phyloP scores from a whole-genome alignment of 1,140 invertebrate genomes.

The Drepana arcuata region DNA sequence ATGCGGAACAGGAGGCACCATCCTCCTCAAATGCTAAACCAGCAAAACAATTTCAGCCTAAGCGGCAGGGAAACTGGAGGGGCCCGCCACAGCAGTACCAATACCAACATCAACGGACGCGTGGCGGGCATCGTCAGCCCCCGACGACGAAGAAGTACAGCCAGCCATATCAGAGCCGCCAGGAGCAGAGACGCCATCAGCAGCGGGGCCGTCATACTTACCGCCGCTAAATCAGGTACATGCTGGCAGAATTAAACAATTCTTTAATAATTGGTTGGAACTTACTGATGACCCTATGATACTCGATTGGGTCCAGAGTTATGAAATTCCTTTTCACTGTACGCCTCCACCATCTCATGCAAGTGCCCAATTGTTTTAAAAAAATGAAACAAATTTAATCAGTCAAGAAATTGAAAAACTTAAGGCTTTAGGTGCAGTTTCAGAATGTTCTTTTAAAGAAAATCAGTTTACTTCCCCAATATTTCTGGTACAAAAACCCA shows the following conservation, averaged over 20 bases:
- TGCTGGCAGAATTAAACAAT: constrained; percentile 2
- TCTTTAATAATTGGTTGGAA: not conserved
- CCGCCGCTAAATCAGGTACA: constrained; percentile 13
- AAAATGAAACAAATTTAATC: not conserved
- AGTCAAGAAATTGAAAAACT: constrained; percentile 10
- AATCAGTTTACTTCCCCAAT: constrained; percentile 16
- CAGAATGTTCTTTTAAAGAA: constrained; percentile 4
- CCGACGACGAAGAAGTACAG: constrained; percentile 1
- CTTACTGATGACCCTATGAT: constrained; percentile 9
- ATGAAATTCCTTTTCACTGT: constrained; percentile 13
- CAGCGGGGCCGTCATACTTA: not conserved
- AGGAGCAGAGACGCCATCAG: not conserved
- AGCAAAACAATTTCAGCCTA: constrained; percentile 12
- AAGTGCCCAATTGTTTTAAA: not conserved
- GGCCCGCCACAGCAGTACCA: no score
- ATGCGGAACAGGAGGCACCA: not conserved
- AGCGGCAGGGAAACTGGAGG: constrained; percentile 23
- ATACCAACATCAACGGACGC: no score
- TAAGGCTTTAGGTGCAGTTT: constrained; percentile 11
- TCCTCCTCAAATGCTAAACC: not conserved
- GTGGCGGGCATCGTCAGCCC: constrained; percentile 4
- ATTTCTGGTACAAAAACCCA: constrained; percentile 20
- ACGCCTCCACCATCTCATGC: constrained; percentile 2
- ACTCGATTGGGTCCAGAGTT: constrained; percentile 13
- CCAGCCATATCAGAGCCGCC: constrained; percentile 1